Conservation (phyloP, 2,797 vertebrate genomes). For the Diplodus puntazzo region DNA sequence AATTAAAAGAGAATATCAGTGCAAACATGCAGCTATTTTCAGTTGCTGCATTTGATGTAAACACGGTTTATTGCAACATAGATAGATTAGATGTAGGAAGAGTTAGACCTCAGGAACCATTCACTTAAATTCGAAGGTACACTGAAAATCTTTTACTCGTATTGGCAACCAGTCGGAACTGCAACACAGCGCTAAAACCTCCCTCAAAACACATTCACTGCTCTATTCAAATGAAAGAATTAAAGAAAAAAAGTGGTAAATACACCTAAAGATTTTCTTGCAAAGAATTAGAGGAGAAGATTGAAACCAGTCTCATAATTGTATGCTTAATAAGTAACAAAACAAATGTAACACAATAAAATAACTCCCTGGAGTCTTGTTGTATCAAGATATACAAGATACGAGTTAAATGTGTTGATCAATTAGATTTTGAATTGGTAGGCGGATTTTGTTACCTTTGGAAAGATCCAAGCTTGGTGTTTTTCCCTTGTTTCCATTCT, state of each 20-base stretch:
- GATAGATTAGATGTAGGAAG: not conserved
- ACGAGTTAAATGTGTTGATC: no score
- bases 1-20: not conserved
- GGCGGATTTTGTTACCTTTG: not conserved
- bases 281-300: not conserved
- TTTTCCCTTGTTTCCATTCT: not conserved
- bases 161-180: not conserved
- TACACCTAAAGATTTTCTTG: no score
- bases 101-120: conserved; percentile 1
- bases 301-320: not conserved
- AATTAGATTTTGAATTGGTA: not conserved
- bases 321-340: not conserved
- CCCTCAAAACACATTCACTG: not conserved
- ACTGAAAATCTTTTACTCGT: not conserved
- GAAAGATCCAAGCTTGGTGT: not conserved
- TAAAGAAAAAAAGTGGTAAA: not conserved
- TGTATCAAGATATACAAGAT: not conserved
- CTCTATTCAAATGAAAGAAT: not conserved
- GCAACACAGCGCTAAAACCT: not conserved
- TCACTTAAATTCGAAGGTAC: not conserved
- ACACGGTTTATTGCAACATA: conserved; percentile 16
- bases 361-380: not conserved
- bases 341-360: no score
- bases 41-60: conserved; percentile 5
- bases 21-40: conserved; percentile 3